These are phyloP conservation scores for Tuberolachnus salignus DNA, from an alignment of 2,888 invertebrate species.

Conservation along the genomic window DNA sequence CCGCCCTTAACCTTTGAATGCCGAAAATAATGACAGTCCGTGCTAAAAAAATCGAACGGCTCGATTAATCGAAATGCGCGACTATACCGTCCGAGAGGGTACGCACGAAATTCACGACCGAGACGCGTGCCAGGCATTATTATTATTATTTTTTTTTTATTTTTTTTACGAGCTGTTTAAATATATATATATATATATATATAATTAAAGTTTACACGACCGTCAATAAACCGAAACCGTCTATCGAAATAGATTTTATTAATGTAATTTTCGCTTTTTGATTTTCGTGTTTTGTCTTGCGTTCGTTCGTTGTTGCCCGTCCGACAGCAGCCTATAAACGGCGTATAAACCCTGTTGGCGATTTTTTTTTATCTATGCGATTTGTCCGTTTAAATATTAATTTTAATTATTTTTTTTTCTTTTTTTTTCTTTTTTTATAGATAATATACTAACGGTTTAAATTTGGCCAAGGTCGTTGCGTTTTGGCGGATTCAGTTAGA, in stretches of 20 bases:
- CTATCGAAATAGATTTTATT: slow-evolving; percentile 33
- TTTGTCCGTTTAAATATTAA: no score
- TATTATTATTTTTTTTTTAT: background rate
- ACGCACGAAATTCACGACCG: background rate
- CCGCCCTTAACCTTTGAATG: slow-evolving; percentile 44
- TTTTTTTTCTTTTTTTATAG: background rate
- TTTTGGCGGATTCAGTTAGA: slow-evolving; percentile 27
- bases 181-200: background rate
- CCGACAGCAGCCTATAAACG: no score
- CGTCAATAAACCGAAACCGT: slow-evolving; percentile 37
- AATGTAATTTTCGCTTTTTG: no score
- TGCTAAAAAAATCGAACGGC: slow-evolving; percentile 22
- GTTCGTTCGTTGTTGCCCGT: no score
- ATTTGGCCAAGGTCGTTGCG: slow-evolving; percentile 34
- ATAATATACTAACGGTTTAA: background rate
- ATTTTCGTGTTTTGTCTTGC: no score
- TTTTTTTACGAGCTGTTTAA: background rate
- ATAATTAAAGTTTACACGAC: background rate
- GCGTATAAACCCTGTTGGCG: no score
- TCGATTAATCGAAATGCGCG: slow-evolving; percentile 23
- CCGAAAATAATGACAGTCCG: slow-evolving; percentile 38
- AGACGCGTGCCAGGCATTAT: slow-evolving; percentile 37
- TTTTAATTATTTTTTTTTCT: background rate
- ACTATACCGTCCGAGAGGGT: background rate
- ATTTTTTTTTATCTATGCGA: background rate